Base-by-base conservation (phyloP, 2,113 vertebrate species). In the Crotalus tigris region DNA sequence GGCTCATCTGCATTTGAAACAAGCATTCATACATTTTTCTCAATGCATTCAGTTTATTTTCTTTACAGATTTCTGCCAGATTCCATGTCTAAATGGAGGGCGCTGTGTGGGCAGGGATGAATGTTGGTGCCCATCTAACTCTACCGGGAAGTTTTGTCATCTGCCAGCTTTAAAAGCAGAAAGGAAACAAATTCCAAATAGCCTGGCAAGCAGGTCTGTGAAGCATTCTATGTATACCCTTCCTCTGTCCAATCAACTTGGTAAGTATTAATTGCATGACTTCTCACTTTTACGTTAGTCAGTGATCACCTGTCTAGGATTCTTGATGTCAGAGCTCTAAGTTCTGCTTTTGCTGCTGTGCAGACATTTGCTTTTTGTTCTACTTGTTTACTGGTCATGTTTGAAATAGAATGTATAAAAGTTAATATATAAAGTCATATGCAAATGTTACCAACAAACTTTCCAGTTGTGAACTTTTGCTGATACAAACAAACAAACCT, bases 81-180 rank as follows among this genome's bases (percentile, higher is more conserved):
- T 99, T 96, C 97, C 99, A 81, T 99, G 99, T 97, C 97, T 99
- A 96, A 99, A 99, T 0, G 99, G 99, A 59, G 99, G 99, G 2
- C 96, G 99, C 89, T 99, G 99, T 0, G 96, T 99, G n/a, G 98
- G 99, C 95, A 98, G 98, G 94, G 99, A 99, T 0, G 98, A 98
- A n/a, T 99, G 99, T 95, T 97, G 98, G 96, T 99, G 99, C 85
- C 98, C 99, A 0, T 95, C 98, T 23, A 98, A 97, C 96, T 99
- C 99, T 96, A 99, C 98, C 0, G 99, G 99, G 5, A 99, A 99
- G 96, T 99, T 99, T 97, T 99, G 99, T 94, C 99, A 99, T 93
- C 97, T 99, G 90, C 97, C 98, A 0, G 51, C 88, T 91, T 96
- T 95, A 0, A 92, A 96, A 89, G 95, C 95, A 46, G 97, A 97